A percentile compares a stretch with the other conserved stretches of the same genome.
Evolutionary conservation across 1,140 invertebrate genomes (phyloP).

Genomic region (Leguminivora glycinivorella): DNA sequence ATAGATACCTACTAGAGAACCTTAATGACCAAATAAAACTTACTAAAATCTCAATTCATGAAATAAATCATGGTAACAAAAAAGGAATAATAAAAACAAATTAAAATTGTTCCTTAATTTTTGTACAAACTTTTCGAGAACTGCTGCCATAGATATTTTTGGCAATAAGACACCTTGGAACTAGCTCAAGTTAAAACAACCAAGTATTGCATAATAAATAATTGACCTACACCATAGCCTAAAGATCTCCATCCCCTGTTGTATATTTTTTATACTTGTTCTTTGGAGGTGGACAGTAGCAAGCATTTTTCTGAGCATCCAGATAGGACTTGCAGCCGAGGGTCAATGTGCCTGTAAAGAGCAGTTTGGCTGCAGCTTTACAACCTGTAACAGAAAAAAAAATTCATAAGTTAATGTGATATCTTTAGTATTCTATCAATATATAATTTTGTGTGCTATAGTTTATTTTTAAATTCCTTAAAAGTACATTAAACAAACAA

Average conservation of each 20-base stretch:
- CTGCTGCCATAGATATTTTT: too few relatives aligned
- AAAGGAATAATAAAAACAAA: too few relatives aligned
- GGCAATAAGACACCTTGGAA: neutral
- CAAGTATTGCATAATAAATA: neutral
- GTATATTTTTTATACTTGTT: slow-evolving; percentile 79
- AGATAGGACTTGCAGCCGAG: slow-evolving; percentile 91
- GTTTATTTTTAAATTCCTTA: too few relatives aligned
- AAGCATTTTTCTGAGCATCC: slow-evolving; percentile 88
- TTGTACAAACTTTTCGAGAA: too few relatives aligned
- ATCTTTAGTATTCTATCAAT: slow-evolving; percentile 6
- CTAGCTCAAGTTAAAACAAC: neutral
- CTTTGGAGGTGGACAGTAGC: slow-evolving; percentile 82
- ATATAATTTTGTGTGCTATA: too few relatives aligned
- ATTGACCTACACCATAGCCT: slow-evolving; percentile 30
- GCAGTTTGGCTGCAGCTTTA: slow-evolving; percentile 89
- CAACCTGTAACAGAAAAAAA: slow-evolving; percentile 80
- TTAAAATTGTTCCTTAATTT: too few relatives aligned
- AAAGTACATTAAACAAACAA: too few relatives aligned
- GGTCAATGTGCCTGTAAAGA: slow-evolving; percentile 89
- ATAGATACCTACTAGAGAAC: too few relatives aligned
- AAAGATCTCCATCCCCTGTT: slow-evolving; percentile 73
- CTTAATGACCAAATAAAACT: too few relatives aligned
- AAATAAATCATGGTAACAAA: too few relatives aligned
- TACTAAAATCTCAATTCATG: too few relatives aligned
- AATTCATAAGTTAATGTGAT: slow-evolving; percentile 6